Evolutionary conservation across 2,888 invertebrate species (phyloP).

Genomic region (Timandra comae): DNA sequence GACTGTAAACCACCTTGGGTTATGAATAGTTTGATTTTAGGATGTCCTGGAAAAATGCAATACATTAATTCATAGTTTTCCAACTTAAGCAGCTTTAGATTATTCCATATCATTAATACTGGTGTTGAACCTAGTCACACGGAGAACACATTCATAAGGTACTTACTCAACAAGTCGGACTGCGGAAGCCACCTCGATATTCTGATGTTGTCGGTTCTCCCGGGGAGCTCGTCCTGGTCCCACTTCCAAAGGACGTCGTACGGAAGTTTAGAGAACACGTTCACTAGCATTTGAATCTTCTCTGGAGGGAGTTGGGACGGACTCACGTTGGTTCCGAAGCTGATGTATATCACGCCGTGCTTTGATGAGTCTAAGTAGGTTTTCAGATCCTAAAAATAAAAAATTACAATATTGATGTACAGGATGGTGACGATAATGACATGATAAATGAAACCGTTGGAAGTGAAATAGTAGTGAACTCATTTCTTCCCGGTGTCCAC

Average conservation of each 20-base stretch:
- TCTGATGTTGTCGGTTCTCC: constrained; percentile 40
- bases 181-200: constrained; percentile 53
- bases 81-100: too few species aligned
- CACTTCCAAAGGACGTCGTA: constrained; percentile 59
- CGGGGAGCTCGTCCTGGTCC: constrained; percentile 36
- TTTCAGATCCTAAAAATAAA: constrained; percentile 41
- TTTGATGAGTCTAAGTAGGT: constrained; percentile 41
- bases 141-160: too few species aligned
- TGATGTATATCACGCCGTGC: constrained; percentile 54
- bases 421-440: too few species aligned
- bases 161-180: constrained; percentile 43
- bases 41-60: constrained; percentile 43
- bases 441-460: too few species aligned
- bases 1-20: constrained; percentile 69
- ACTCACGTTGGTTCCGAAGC: constrained; percentile 51
- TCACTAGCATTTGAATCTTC: constrained; percentile 30
- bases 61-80: too few species aligned
- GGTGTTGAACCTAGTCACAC: too few species aligned
- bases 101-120: too few species aligned
- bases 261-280: constrained; percentile 43
- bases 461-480: too few species aligned
- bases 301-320: constrained; percentile 36
- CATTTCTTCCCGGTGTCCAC: too few species aligned
- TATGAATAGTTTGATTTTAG: constrained; percentile 64
- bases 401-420: too few species aligned